Conservation (phyloP, 1,140 invertebrate species). For the Subanguina moxae region DNA sequence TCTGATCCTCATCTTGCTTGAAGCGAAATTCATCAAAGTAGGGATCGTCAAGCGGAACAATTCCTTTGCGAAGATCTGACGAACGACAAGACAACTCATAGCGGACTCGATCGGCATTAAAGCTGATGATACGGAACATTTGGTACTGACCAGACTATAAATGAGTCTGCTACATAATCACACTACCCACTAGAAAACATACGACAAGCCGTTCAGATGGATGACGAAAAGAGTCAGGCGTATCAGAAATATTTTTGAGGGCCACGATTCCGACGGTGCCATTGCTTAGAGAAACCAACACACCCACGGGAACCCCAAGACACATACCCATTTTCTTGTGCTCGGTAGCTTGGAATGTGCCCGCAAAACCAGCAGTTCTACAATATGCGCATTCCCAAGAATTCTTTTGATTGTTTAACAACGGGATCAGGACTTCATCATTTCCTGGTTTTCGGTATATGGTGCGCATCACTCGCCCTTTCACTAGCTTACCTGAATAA, state of each 20-base stretch:
- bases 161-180: not conserved
- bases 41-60: conserved; percentile 76
- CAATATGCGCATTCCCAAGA: conserved; percentile 82
- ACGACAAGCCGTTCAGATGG: not conserved
- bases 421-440: conserved; percentile 64
- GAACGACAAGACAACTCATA: conserved; percentile 88
- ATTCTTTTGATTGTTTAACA: not conserved
- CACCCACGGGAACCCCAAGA: conserved; percentile 87
- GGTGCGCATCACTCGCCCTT: conserved; percentile 56
- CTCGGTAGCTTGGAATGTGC: conserved; percentile 75
- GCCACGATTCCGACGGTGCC: conserved; percentile 88
- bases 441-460: conserved; percentile 23
- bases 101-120: conserved; percentile 87
- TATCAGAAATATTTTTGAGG: conserved; percentile 89
- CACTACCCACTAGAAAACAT: not conserved
- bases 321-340: conserved; percentile 93
- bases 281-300: conserved; percentile 84
- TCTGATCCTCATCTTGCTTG: conserved; percentile 66
- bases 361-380: conserved; percentile 59
- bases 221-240: conserved; percentile 54
- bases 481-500: conserved; percentile 62
- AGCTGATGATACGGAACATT: conserved; percentile 87
- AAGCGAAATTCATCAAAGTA: conserved; percentile 85
- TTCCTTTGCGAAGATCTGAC: conserved; percentile 85
- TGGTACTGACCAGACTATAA: conserved; percentile 74